Evolutionary conservation across 2,888 invertebrate species (phyloP).

Genomic region (Brachypalpus laphriformis): DNA sequence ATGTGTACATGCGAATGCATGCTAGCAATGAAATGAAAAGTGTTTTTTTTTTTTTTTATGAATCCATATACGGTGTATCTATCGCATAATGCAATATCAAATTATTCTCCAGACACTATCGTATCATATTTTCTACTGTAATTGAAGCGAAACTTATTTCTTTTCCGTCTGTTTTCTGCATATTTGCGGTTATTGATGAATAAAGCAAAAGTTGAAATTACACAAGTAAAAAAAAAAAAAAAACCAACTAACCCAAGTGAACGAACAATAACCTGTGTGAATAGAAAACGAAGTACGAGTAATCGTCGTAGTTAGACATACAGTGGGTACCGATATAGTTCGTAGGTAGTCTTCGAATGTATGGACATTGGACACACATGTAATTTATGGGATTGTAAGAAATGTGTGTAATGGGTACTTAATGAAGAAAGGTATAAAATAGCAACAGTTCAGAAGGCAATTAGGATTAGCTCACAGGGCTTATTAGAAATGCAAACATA

Average conservation of each 20-base stretch:
- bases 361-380: not conserved
- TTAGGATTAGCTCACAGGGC: not conserved
- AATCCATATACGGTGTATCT: slow-evolving; percentile 9
- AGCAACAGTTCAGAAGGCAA: not conserved
- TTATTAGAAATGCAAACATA: too few species aligned
- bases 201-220: slow-evolving; percentile 65
- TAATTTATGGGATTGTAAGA: not conserved
- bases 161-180: slow-evolving; percentile 52
- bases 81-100: slow-evolving; percentile 46
- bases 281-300: slow-evolving; percentile 59
- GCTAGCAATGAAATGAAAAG: slow-evolving; percentile 68
- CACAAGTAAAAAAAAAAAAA: slow-evolving; percentile 35
- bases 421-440: slow-evolving; percentile 1
- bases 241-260: slow-evolving; percentile 17
- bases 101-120: slow-evolving; percentile 56
- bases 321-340: slow-evolving; percentile 44
- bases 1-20: slow-evolving; percentile 14
- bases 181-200: slow-evolving; percentile 71
- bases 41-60: slow-evolving; percentile 44
- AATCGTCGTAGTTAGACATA: slow-evolving; percentile 7
- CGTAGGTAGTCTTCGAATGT: not conserved
- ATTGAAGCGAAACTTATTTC: slow-evolving; percentile 65
- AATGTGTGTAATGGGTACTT: slow-evolving; percentile 12
- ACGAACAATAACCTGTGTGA: slow-evolving; percentile 71
- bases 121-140: slow-evolving; percentile 57